Base-by-base conservation (phyloP, 2,113 vertebrate species). In the Raja brachyura region DNA sequence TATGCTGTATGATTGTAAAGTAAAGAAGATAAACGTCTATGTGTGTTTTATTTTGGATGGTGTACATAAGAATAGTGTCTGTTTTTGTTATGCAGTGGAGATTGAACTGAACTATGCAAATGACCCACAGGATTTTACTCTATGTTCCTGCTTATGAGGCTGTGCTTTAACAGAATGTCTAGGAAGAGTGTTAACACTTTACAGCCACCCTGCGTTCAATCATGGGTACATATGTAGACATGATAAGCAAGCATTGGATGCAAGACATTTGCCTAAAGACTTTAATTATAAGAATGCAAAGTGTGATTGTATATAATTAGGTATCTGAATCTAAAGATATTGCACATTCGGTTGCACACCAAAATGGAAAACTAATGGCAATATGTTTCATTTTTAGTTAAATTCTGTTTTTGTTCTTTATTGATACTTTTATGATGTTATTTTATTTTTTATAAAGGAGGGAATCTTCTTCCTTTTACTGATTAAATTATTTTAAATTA, bases 341-440 rank as follows among this genome's bases (percentile, higher is more conserved):
- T 88, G 59, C 28, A 86, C 28, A 16, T n/a, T 61, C 59, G 63
- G 10, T 63, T 31, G 59, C 16, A 63, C 63, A n/a, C n/a, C 6
- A n/a, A 31, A 31, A 14, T 18, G 7, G n/a, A 31, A 88, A 88
- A 16, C 11, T 86, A 86, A 61, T 88, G 28, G 14, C 28, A 61
- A 88, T 18, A 63, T 13, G 31, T 88, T 63, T 13, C 31, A 63
- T 63, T 88, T 88, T 33, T 77, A 63, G 83, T 56, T 28, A 31
- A 63, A 63, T 31, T 66, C 61, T 63, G 61, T 16, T 16, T 88
- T 1, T 5, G 31, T 63, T 88, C 28, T 63, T 88, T 63, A 18
- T 63, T 16, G 25, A 63, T 88, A 86, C 28, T n/a, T 63, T 86
- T 86, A 86, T 86, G 14, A 31, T 88, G 63, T 88, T 88, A 88